phyloP scores from a whole-genome alignment of 2,888 invertebrate species.

The Resseliella maxima region DNA sequence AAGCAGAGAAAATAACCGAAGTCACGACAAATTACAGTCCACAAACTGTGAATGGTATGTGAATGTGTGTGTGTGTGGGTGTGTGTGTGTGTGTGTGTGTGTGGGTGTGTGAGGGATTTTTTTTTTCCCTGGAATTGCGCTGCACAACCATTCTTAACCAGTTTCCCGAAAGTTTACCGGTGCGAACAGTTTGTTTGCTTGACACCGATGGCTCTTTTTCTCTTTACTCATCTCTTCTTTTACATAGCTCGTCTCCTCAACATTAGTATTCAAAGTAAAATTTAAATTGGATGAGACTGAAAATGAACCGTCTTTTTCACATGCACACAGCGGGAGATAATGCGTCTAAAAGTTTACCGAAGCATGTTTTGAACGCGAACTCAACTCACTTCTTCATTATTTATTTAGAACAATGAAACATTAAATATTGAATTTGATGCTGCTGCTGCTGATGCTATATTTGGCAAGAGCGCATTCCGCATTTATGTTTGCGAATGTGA shows the following conservation, averaged over 20 bases:
- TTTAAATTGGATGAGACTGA: constrained; percentile 11
- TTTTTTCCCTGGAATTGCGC: background rate
- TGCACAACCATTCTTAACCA: background rate
- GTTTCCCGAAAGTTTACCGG: background rate
- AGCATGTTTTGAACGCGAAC: background rate
- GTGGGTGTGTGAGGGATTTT: too few relatives aligned
- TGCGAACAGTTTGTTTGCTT: background rate
- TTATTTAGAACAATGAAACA: constrained; percentile 34
- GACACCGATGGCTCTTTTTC: background rate
- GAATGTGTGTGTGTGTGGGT: too few relatives aligned
- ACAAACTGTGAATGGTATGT: background rate
- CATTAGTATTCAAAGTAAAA: background rate
- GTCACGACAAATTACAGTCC: background rate
- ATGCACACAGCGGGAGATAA: background rate
- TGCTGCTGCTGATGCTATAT: background rate
- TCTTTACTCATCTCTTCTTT: background rate
- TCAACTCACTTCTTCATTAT: background rate
- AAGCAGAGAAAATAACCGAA: background rate
- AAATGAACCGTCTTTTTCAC: background rate
- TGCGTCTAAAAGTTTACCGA: too few relatives aligned
- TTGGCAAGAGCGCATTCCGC: too few relatives aligned
- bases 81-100: too few relatives aligned
- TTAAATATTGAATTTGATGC: constrained; percentile 16
- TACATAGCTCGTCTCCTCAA: background rate
- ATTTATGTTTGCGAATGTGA: background rate